Evolutionary conservation across 2,113 vertebrate species (phyloP).

Genomic region (Anolis sagrei): DNA sequence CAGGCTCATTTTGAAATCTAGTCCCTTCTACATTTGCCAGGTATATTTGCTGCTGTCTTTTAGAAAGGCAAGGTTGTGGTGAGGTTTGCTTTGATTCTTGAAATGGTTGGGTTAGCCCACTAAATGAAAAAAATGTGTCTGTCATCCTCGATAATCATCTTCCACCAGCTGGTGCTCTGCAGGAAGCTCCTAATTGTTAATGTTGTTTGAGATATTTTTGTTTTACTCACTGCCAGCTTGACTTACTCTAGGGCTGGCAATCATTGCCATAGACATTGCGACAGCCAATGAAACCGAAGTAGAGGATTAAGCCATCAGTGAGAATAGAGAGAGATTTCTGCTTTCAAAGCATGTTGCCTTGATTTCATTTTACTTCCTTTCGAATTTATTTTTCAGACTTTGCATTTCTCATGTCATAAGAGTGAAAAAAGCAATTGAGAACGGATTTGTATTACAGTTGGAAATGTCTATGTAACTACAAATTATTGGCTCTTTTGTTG

Average conservation of each 20-base stretch:
- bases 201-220: slow-evolving; percentile 30
- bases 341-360: not conserved
- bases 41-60: not conserved
- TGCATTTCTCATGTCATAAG: slow-evolving; percentile 17
- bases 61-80: not conserved
- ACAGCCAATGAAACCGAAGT: slow-evolving; percentile 5
- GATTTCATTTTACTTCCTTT: slow-evolving; percentile 17
- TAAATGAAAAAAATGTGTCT: slow-evolving; percentile 11
- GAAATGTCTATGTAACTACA: slow-evolving; percentile 27
- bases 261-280: slow-evolving; percentile 32
- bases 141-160: slow-evolving; percentile 24
- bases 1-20: not conserved
- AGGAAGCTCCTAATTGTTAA: slow-evolving; percentile 43
- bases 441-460: slow-evolving; percentile 36
- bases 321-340: not conserved
- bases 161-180: slow-evolving; percentile 36
- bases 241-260: slow-evolving; percentile 50
- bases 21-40: not conserved
- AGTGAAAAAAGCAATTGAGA: slow-evolving; percentile 23
- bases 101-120: not conserved
- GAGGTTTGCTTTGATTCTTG: not conserved
- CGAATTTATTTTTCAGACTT: slow-evolving; percentile 22
- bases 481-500: slow-evolving; percentile 42
- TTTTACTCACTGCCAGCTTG: not conserved
- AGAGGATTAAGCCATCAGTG: slow-evolving; percentile 22